A percentile compares a stretch with the other conserved stretches of the same genome.
These are phyloP conservation scores for Helicoverpa armigera DNA, from an alignment of 1,140 invertebrate species.

Conservation along the genomic window DNA sequence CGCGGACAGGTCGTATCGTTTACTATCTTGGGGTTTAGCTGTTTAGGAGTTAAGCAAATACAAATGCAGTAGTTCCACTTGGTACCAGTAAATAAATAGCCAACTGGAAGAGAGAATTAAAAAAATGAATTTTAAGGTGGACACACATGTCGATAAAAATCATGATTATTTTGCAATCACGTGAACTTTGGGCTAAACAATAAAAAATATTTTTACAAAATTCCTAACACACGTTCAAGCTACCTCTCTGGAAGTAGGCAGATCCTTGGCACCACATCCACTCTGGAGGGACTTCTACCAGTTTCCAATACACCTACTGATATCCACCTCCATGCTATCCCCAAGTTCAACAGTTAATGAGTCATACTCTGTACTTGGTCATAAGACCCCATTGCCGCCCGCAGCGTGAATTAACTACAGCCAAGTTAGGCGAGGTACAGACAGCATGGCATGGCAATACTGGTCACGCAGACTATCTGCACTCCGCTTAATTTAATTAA, in stretches of 20 bases:
- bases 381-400: slow-evolving; percentile 18
- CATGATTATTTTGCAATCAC: not conserved
- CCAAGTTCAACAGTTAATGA: slow-evolving; percentile 33
- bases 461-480: slow-evolving; percentile 33
- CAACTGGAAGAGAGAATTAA: too few species aligned
- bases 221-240: too few species aligned
- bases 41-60: not conserved
- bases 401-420: slow-evolving; percentile 24
- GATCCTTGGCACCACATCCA: too few species aligned
- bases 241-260: too few species aligned
- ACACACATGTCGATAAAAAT: too few species aligned
- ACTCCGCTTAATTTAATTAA: not conserved
- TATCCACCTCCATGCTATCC: not conserved
- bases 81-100: not conserved
- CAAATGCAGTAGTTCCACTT: not conserved
- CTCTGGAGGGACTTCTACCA: not conserved
- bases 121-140: too few species aligned
- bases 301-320: slow-evolving; percentile 12
- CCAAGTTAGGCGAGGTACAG: slow-evolving; percentile 36
- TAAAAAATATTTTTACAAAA: too few species aligned
- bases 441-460: slow-evolving; percentile 6
- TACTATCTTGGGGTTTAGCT: not conserved
- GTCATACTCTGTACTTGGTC: slow-evolving; percentile 38
- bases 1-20: slow-evolving; percentile 19
- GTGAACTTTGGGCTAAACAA: too few species aligned